Evolutionary conservation across 2,113 vertebrate species (phyloP).

Genomic region (Neodon shergylaensis): DNA sequence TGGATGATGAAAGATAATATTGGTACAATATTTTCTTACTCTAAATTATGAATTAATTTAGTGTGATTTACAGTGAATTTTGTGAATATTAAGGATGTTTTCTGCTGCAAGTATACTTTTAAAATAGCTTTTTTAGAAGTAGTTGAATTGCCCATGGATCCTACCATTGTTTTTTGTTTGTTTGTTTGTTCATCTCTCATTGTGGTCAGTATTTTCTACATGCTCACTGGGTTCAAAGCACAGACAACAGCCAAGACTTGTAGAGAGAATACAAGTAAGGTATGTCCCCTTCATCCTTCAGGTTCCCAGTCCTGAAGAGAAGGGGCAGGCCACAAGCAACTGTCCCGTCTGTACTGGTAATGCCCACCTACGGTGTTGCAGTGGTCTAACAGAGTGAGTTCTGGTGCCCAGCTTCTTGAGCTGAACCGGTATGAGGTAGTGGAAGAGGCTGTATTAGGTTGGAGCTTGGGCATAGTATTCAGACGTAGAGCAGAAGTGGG

Average conservation of each 20-base stretch:
- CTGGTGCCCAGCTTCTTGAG: background rate
- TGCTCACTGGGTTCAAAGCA: background rate
- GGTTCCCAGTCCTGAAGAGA: background rate
- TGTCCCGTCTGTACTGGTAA: background rate
- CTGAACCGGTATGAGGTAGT: background rate
- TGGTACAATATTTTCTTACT: conserved; percentile 36
- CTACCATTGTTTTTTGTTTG: background rate
- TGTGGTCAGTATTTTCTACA: conserved; percentile 32
- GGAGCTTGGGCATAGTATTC: background rate
- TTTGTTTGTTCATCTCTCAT: background rate
- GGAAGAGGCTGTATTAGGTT: background rate
- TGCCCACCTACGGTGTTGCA: background rate
- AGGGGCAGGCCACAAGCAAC: background rate
- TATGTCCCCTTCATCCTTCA: background rate
- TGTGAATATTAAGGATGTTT: conserved; percentile 63
- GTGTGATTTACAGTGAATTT: conserved; percentile 48
- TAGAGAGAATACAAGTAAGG: background rate
- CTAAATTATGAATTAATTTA: conserved; percentile 55
- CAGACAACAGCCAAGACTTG: background rate
- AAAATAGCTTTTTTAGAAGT: conserved; percentile 55
- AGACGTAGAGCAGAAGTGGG: background rate
- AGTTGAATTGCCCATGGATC: conserved; percentile 40
- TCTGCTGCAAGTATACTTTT: conserved; percentile 49
- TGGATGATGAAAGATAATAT: conserved; percentile 38
- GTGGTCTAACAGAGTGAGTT: background rate